Evolutionary conservation across 2,113 vertebrate genomes (phyloP).

Genomic region (Leptocoma aspasia): DNA sequence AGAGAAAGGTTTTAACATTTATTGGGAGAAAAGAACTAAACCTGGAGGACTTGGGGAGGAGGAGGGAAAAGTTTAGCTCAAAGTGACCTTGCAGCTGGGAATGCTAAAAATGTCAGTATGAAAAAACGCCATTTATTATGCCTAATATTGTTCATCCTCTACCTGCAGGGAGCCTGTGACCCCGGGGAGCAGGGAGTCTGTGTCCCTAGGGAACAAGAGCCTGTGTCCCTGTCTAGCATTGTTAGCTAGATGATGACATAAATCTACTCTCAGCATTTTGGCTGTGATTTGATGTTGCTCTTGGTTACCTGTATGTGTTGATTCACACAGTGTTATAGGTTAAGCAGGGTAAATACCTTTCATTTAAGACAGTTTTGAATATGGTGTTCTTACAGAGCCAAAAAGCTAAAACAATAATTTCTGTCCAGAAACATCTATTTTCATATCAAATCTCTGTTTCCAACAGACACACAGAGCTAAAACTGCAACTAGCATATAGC

Average conservation of each 20-base stretch:
- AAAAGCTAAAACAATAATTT: not conserved
- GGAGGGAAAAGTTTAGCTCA: not conserved
- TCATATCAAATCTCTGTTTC: not conserved
- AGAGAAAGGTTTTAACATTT: not conserved
- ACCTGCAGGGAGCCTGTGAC: not conserved
- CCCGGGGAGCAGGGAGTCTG: not conserved
- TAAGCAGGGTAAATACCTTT: not conserved
- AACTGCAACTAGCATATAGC: not conserved
- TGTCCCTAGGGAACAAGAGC: not conserved
- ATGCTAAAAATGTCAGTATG: not conserved
- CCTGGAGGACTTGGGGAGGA: not conserved
- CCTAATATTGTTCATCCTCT: not conserved
- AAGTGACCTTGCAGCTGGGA: not conserved
- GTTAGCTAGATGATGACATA: not conserved
- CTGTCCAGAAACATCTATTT: not conserved
- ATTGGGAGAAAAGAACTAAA: not conserved
- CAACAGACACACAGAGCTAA: not conserved
- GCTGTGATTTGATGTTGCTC: not conserved
- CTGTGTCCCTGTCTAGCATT: not conserved
- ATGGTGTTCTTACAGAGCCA: not conserved
- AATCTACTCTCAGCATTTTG: not conserved
- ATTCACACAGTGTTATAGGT: not conserved
- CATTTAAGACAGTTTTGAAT: not conserved
- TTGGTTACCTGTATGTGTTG: not conserved
- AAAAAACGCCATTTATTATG: not conserved